Evolutionary conservation across 1,140 invertebrate species (phyloP).

Genomic region (Aricia agestis): DNA sequence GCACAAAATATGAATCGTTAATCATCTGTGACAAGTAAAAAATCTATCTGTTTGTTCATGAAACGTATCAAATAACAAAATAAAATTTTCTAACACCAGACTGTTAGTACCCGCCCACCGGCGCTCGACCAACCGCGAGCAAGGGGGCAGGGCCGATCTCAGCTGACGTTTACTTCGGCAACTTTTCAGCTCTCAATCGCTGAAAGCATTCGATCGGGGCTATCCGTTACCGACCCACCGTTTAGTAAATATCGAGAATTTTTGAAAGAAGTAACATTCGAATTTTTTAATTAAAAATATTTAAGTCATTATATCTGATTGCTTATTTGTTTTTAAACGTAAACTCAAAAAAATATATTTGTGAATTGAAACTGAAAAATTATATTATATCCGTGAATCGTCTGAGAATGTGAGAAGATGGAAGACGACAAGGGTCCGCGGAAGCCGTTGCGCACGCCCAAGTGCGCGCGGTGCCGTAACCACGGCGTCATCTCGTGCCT

Average conservation of each 20-base stretch:
- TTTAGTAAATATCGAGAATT: no score
- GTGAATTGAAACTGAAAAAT: not conserved
- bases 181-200: slow-evolving; percentile 51
- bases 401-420: slow-evolving; percentile 6
- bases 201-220: slow-evolving; percentile 46
- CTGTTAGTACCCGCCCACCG: not conserved
- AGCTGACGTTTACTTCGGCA: slow-evolving; percentile 30
- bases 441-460: slow-evolving; percentile 82
- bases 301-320: not conserved
- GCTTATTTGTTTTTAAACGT: not conserved
- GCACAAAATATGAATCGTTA: slow-evolving; percentile 6
- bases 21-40: slow-evolving; percentile 7
- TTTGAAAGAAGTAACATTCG: not conserved
- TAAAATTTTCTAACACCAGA: slow-evolving; percentile 32
- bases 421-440: slow-evolving; percentile 30
- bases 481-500: slow-evolving; percentile 92
- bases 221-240: not conserved
- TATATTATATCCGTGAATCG: not conserved
- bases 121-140: slow-evolving; percentile 34
- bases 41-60: slow-evolving; percentile 13
- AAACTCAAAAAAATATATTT: not conserved
- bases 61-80: slow-evolving; percentile 55
- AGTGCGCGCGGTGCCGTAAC: slow-evolving; percentile 92
- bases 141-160: slow-evolving; percentile 41
- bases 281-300: not conserved